Conservation (phyloP, 2,888 invertebrate genomes). For the Tenthredo distinguenda region DNA sequence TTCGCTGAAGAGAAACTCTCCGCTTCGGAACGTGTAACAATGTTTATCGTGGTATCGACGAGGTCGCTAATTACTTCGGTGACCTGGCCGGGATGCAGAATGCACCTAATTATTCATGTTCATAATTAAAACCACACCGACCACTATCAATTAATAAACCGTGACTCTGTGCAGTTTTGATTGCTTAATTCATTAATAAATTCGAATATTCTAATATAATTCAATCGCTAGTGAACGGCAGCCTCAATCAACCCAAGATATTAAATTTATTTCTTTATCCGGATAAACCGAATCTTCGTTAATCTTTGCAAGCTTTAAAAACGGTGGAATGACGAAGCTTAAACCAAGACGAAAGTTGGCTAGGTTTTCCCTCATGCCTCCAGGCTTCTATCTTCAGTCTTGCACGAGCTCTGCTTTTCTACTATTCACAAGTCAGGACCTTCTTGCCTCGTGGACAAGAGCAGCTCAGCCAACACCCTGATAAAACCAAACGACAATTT, state of each 20-base stretch:
- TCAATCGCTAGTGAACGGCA: neutral
- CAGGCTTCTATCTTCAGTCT: neutral
- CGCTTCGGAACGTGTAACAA: neutral
- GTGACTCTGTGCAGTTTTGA: neutral
- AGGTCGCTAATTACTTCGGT: conserved; percentile 32
- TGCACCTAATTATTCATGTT: conserved; percentile 27
- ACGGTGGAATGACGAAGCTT: no score
- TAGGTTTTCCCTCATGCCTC: neutral
- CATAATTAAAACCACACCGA: conserved; percentile 34
- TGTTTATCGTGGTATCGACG: conserved; percentile 32
- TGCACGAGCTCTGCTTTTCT: neutral
- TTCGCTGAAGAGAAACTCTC: conserved; percentile 1
- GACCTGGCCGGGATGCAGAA: neutral
- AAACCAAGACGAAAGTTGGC: neutral
- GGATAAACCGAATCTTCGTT: neutral
- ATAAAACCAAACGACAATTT: conserved; percentile 8
- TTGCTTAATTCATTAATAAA: neutral
- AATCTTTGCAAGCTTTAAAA: neutral
- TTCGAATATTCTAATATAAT: neutral
- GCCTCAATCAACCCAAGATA: neutral
- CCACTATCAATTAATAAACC: conserved; percentile 25
- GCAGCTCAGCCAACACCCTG: neutral
- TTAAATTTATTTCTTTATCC: no score
- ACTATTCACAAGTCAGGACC: neutral
- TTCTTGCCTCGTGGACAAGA: conserved; percentile 20